Conservation (phyloP, 2,113 vertebrate genomes). For the Eulemur rufifrons region DNA sequence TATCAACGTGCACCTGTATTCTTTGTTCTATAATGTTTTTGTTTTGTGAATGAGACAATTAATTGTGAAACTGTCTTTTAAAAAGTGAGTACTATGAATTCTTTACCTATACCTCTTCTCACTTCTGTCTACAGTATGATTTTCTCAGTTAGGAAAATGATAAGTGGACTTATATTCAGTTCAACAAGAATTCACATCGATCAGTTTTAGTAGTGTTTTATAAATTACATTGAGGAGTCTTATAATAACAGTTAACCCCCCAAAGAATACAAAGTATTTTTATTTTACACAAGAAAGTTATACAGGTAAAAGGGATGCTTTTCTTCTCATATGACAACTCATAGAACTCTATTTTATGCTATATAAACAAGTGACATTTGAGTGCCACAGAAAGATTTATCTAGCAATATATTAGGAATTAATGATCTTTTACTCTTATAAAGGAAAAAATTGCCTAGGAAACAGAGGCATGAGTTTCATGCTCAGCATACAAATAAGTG, state of each 20-base stretch:
- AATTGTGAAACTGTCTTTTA: background rate
- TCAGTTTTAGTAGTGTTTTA: conserved; percentile 18
- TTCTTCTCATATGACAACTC: conserved; percentile 9
- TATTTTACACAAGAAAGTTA: background rate
- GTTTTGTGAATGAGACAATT: conserved; percentile 13
- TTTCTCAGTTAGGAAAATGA: conserved; percentile 30
- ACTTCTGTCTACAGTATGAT: background rate
- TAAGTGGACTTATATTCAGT: conserved; percentile 5
- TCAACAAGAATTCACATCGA: conserved; percentile 31
- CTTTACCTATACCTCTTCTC: background rate
- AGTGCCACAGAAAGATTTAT: background rate
- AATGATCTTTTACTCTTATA: conserved; percentile 35
- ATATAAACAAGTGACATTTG: conserved; percentile 11
- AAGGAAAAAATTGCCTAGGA: conserved; percentile 37
- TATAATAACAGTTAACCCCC: background rate
- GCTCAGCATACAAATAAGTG: background rate
- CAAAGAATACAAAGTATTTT: conserved; percentile 48
- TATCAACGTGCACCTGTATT: background rate
- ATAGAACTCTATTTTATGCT: conserved; percentile 16
- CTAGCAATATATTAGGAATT: conserved; percentile 28
- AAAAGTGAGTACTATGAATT: conserved; percentile 1
- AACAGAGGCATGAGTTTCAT: conserved; percentile 27
- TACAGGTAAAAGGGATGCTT: background rate
- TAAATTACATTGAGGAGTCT: conserved; percentile 13
- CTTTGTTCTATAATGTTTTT: background rate